Evolutionary conservation across 2,888 invertebrate genomes (phyloP), one percentile per base, ranked within the genome.

Genomic region (Chymomyza fuscimana): DNA sequence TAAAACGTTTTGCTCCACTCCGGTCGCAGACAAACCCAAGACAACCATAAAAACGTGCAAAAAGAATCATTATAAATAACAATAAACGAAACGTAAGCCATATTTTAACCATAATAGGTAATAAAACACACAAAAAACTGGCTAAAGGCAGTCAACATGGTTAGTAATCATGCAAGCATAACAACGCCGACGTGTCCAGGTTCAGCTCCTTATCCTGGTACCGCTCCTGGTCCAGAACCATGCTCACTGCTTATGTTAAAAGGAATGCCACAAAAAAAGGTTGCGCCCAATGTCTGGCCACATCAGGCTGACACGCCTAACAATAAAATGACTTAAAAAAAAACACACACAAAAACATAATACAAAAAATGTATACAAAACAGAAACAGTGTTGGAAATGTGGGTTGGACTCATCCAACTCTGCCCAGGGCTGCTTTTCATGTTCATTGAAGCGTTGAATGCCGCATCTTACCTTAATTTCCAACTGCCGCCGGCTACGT

Each of bases 51-150:
- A 82, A 87, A 85, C 74, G 82, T 82, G 87, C 76, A 78, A 87
- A 82, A 85, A 83, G 81, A 80, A 82, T 82, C 87, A 87, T 85
- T 86, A 87, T 82, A 82, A 82, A 82, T 87, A 85, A 85, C 82
- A 82, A 87, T 85, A 82, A 87, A 85, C 76, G 76, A 76, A 78
- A 82, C 74, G 87, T 79, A 73, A 70, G 86, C 86, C 82, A 84
- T 84, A 84, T 86, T 84, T 84, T 76, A 84, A 73, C 60, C 75
- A 81, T 87, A 87, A 84, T 84, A 86, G 84, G 84, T 86, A 84
- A 87, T 87, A 84, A 84, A 84, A 86, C 86, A 88, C 78, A 78
- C 70, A 69, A 70, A 73, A 80, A 86, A 84, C 68, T 81, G 78
- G 78, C 70, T 79, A 67, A 63, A 25, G 58, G 58, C 58, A 58